Evolutionary conservation across 2,797 vertebrate genomes (phyloP).

Genomic region (Podargus strigoides): DNA sequence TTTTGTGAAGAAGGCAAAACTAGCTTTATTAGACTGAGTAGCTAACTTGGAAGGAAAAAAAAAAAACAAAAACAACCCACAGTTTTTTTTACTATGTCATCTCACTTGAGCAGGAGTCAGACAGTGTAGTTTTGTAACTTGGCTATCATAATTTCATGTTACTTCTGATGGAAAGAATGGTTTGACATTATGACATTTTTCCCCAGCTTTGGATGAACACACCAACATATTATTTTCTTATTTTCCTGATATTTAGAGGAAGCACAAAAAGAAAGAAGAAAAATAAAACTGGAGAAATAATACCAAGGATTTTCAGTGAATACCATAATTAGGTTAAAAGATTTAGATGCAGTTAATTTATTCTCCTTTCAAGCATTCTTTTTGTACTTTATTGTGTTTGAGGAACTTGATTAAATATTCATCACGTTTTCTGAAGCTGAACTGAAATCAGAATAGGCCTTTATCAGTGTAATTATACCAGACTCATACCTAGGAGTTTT

Average conservation of each 20-base stretch:
- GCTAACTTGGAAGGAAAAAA: neutral
- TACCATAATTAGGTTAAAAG: slow-evolving; percentile 50
- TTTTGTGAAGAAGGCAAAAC: neutral
- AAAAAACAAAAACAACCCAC: too few relatives aligned
- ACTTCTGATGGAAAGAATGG: neutral
- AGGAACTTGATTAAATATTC: slow-evolving; percentile 64
- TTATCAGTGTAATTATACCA: slow-evolving; percentile 80
- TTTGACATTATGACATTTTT: neutral
- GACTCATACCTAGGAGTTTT: slow-evolving; percentile 64
- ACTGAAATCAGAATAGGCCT: slow-evolving; percentile 73
- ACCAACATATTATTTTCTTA: neutral
- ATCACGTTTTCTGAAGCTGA: slow-evolving; percentile 47
- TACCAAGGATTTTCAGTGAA: slow-evolving; percentile 22
- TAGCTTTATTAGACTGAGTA: too few relatives aligned
- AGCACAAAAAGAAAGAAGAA: neutral
- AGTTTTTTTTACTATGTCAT: neutral
- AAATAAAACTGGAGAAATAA: neutral
- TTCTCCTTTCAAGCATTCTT: slow-evolving; percentile 52
- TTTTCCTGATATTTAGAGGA: neutral
- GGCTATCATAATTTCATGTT: neutral
- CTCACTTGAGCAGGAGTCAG: neutral
- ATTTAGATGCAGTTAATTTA: slow-evolving; percentile 50
- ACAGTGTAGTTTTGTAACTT: neutral
- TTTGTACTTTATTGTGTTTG: slow-evolving; percentile 50
- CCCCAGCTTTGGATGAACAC: neutral